Evolutionary conservation across 2,113 vertebrate genomes (phyloP).

Genomic region (Scophthalmus maximus): DNA sequence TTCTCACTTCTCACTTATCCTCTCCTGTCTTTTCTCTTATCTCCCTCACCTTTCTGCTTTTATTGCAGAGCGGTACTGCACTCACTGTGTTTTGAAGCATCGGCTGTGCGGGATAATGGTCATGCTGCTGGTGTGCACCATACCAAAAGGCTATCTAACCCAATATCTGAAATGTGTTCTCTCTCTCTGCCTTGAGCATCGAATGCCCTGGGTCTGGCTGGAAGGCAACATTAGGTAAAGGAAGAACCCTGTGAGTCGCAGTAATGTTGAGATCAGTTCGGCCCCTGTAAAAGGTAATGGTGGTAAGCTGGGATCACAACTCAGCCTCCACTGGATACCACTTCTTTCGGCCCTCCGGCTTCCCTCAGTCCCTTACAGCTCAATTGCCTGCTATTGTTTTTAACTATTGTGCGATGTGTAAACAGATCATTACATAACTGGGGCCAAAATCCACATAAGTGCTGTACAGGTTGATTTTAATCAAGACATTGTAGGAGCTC

Average conservation of each 20-base stretch:
- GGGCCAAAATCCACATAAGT: background rate
- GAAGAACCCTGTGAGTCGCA: constrained; percentile 24
- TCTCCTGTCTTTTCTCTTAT: background rate
- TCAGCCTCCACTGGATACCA: constrained; percentile 25
- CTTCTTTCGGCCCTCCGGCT: too few relatives aligned
- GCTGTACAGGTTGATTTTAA: constrained; percentile 14
- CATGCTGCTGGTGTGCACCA: constrained; percentile 8
- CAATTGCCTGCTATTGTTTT: constrained; percentile 26
- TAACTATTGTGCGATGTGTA: background rate
- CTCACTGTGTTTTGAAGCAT: constrained; percentile 25
- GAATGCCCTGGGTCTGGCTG: constrained; percentile 35
- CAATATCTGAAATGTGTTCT: constrained; percentile 7
- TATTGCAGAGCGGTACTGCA: background rate
- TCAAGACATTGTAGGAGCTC: background rate
- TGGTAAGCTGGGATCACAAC: constrained; percentile 18
- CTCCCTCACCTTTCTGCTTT: background rate
- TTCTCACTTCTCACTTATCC: constrained; percentile 17
- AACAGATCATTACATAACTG: constrained; percentile 9
- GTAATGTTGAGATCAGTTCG: constrained; percentile 33
- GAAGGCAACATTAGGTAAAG: constrained; percentile 40
- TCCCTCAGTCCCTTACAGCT: constrained; percentile 24
- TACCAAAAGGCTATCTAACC: too few relatives aligned
- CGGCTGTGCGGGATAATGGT: constrained; percentile 1
- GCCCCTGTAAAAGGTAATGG: constrained; percentile 29
- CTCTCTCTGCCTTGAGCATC: constrained; percentile 13